Evolutionary conservation across 2,797 vertebrate genomes (phyloP), one percentile per base, ranked within the genome.

Genomic region (Betta splendens): DNA sequence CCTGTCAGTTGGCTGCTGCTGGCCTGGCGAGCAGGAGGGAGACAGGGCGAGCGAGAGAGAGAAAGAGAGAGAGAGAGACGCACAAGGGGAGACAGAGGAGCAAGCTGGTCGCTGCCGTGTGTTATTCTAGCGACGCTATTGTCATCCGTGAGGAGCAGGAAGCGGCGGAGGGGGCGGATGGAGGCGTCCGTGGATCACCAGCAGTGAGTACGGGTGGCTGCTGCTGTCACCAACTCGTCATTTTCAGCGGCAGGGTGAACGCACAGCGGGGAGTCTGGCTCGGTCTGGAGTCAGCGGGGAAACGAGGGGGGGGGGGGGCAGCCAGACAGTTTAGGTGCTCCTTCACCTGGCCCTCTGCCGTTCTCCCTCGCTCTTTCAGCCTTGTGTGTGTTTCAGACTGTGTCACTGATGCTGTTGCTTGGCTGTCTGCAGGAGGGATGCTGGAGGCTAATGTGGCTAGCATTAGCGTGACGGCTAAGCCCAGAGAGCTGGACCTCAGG

Each of bases 341-440:
- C 42, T 31, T 46, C 52, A 43, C 50, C 25, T 70, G 58, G 48
- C 32, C 54, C 44, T 79, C 42, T 43, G 65, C 33, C 29, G 44
- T 11, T 44, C 51, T 26, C 51, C 68, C 37, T 33, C 61, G 76
- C 71, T 69, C 50, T 68, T 64, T 67, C 48, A 40, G 38, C 60
- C 39, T 10, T 50, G 64, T 72, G 61, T 83, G 67, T 78, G 21
- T 72, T 44, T 75, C 64, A 64, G 66, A 79, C 61, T 69, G 70
- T 81, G 75, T 83, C 72, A 89, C 79, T 89, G 83, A 89, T 89
- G 89, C 89, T 91, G 89, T 91, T 92, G 88, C 91, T 93, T 93
- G 93, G 83, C 92, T 92, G 86, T 92, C 87, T 77, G 74, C 92
- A 91, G 93, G 92, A 92, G 91, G 92, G 92, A 93, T 94, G 92